These are phyloP conservation scores for Eupithecia inturbata DNA, from an alignment of 2,888 invertebrate species.

Conservation along the genomic window DNA sequence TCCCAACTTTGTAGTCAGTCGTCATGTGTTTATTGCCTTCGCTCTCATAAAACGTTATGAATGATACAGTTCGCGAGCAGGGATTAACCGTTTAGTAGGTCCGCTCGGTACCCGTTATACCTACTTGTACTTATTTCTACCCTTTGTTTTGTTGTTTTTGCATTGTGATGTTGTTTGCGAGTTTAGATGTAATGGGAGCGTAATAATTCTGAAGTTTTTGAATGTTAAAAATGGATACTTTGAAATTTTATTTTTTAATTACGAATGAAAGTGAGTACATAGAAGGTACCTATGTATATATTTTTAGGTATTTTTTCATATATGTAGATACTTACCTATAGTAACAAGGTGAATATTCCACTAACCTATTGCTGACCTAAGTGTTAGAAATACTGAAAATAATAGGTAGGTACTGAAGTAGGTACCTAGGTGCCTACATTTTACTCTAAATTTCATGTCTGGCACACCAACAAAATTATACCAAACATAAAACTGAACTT, in stretches of 20 bases:
- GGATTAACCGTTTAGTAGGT: conserved; percentile 68
- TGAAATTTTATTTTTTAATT: neutral
- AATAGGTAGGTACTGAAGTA: neutral
- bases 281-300: neutral
- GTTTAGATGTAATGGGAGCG: neutral
- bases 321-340: neutral
- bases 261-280: neutral
- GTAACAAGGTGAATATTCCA: neutral
- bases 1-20: conserved; percentile 62
- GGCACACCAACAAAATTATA: neutral
- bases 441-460: neutral
- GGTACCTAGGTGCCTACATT: neutral
- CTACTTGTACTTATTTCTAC: conserved; percentile 40
- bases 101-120: conserved; percentile 55
- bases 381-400: neutral
- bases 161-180: conserved; percentile 7
- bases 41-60: conserved; percentile 73
- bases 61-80: conserved; percentile 66
- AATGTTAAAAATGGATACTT: neutral
- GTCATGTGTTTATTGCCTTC: conserved; percentile 63
- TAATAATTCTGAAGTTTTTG: neutral
- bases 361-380: neutral
- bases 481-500: neutral
- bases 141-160: conserved; percentile 39
- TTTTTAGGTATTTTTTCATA: neutral